These are phyloP conservation scores for Eupithecia tripunctaria DNA, from an alignment of 2,888 invertebrate species.

Conservation along the genomic window DNA sequence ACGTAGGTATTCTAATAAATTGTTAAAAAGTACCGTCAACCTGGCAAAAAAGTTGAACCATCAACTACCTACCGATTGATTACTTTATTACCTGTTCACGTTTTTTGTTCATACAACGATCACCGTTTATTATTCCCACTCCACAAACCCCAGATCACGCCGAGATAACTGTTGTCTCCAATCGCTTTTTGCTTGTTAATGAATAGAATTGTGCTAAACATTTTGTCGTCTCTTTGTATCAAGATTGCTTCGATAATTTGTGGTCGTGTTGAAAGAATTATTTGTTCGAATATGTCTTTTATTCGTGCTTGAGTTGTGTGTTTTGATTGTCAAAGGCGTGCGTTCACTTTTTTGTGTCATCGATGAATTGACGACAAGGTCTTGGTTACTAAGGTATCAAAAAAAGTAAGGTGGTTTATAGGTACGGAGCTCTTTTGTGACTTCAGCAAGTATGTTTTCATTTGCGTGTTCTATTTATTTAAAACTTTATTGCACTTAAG, in stretches of 20 bases:
- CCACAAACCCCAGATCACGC: slow-evolving; percentile 21
- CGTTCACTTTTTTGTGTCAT: slow-evolving; percentile 12
- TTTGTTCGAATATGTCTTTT: slow-evolving; percentile 11
- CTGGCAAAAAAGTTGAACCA: background rate
- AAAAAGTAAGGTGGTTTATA: too few relatives aligned
- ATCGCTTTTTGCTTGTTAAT: slow-evolving; percentile 32
- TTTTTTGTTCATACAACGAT: slow-evolving; percentile 8
- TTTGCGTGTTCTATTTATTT: too few relatives aligned
- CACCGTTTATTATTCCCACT: slow-evolving; percentile 13
- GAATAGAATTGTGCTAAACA: slow-evolving; percentile 35
- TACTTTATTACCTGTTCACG: background rate
- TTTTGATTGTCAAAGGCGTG: background rate
- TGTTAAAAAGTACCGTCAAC: background rate
- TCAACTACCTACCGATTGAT: too few relatives aligned
- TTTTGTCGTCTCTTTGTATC: slow-evolving; percentile 33
- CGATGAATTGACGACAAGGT: background rate
- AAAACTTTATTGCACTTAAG: too few relatives aligned
- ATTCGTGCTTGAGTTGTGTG: background rate
- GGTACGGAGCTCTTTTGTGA: too few relatives aligned
- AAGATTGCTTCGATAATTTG: slow-evolving; percentile 24
- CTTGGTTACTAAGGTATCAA: too few relatives aligned
- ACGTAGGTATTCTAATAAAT: background rate
- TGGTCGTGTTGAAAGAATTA: slow-evolving; percentile 31
- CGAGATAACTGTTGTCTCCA: slow-evolving; percentile 20
- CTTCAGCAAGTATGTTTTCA: too few relatives aligned